Percentiles rank a stretch among this genome's conserved stretches.
phyloP scores from a whole-genome alignment of 2,888 invertebrate genomes.

The Conistra vaccinii region DNA sequence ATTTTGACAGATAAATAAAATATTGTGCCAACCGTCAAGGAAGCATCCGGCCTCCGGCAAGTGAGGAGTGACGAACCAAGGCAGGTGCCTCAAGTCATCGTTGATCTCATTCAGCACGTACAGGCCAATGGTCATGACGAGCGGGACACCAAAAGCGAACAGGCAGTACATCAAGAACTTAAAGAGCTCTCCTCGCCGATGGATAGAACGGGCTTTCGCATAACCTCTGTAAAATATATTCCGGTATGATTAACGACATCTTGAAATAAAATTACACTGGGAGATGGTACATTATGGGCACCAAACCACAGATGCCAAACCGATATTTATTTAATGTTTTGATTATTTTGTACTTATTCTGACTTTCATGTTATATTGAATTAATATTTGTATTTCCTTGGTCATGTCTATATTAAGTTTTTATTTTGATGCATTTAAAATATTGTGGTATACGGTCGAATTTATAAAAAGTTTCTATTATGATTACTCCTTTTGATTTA shows the following conservation, averaged over 20 bases:
- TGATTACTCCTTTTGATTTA: too few relatives aligned
- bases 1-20: neutral
- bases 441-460: too few relatives aligned
- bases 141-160: slow-evolving; percentile 82
- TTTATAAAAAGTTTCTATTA: too few relatives aligned
- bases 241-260: neutral
- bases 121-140: slow-evolving; percentile 74
- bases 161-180: slow-evolving; percentile 84
- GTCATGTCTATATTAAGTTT: too few relatives aligned
- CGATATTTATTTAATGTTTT: too few relatives aligned
- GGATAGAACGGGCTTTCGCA: slow-evolving; percentile 84
- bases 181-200: slow-evolving; percentile 81
- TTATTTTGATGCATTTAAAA: too few relatives aligned
- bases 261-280: neutral
- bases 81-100: slow-evolving; percentile 68
- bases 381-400: too few relatives aligned
- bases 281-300: too few relatives aligned
- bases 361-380: too few relatives aligned
- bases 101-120: slow-evolving; percentile 66
- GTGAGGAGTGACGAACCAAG: slow-evolving; percentile 81
- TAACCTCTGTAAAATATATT: slow-evolving; percentile 78
- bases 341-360: too few relatives aligned
- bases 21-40: slow-evolving; percentile 74
- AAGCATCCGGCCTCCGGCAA: slow-evolving; percentile 78
- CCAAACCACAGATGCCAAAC: too few relatives aligned